Base-by-base conservation (phyloP, 1,140 invertebrate species). In the Formica selysi region DNA sequence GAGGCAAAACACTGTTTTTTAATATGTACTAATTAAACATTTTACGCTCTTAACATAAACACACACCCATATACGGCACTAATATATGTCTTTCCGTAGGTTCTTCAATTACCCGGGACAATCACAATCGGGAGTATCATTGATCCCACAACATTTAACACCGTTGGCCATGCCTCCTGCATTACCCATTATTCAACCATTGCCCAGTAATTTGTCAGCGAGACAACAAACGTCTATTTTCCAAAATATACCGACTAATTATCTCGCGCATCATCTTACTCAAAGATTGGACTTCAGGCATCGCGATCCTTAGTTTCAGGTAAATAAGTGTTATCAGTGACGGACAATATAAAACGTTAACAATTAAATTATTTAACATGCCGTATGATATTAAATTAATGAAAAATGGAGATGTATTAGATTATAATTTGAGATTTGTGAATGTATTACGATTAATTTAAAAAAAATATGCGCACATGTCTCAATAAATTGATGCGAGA, bases 21-120 rank as follows among this genome's bases (percentile, higher is more conserved):
- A 65, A 67, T 48, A 48, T 48, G 1, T 51, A 76, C 70, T 16
- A 26, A 16, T 79, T 36, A 80, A 67, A n/a, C 44, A 59, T 61
- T 16, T 76, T 57, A 70, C 13, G 6, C 38, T 61, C 64, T 38
- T 36, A 6, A 6, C 8, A 32, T 32, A 32, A 32, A 32, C 32
- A 32, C 3, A 32, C 32, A 16, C 26, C 22, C 4, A 38, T 32
- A 32, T n/a, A 16, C 3, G 11, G 61, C 11, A 44, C 26, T 54
- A 51, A 74, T 11, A 4, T 5, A 0, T 51, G 1, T 64, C 22
- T 73, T 3, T 76, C 84, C 78, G 10, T 73, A 96, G 96, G 96
- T 96, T 96, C 88, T 96, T 96, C 64, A 96, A 96, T 87, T 96
- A 96, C 83, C 94, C 95, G 32, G 92, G 94, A 78, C 95, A 95